Base-by-base conservation (phyloP, 1,140 invertebrate genomes). In the Drosophila pseudoananassae region DNA sequence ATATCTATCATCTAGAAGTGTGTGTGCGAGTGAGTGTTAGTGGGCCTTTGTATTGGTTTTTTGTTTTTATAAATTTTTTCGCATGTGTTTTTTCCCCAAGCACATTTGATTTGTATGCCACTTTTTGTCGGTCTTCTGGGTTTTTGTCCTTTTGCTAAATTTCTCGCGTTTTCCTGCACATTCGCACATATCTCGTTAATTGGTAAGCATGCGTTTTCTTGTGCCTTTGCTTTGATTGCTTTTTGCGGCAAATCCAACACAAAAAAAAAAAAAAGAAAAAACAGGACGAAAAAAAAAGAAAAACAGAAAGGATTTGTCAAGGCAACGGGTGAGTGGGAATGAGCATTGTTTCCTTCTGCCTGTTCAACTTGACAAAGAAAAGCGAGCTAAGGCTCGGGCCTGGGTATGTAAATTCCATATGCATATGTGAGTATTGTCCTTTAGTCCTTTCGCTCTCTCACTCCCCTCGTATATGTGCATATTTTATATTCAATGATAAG, bases 41-140 rank as follows among this genome's bases (percentile, higher is more conserved):
- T 33, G 57, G 69, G 61, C 59, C 47, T 77, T 75, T 88, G 76
- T 78, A 83, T 76, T 88, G 82, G 56, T 64, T 79, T 78, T 78
- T 58, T 78, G 57, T 83, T 82, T 76, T 76, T 76, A 76, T 75
- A 76, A 59, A 71, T 58, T 71, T 70, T 70, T 74, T 87, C 76
- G 72, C 77, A 80, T 85, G 74, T 70, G 73, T 71, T 84, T 84
- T 74, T 74, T 76, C 51, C 49, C 50, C 76, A 84, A 80, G 72
- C 81, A 70, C 81, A 85, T 85, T 85, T 85, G 83, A 87, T 87
- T 87, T 88, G 78, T 82, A 82, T 82, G 82, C 75, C 83, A 73
- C 55, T 70, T 79, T 78, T 78, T 74, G 55, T 50, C 15, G 36
- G 27, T 43, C 57, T 25, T 17, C 31, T 23, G 29, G 29, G 36